A percentile compares a stretch with the other conserved stretches of the same genome.
phyloP scores from a whole-genome alignment of 2,797 vertebrate genomes.

The Podarcis siculus region DNA sequence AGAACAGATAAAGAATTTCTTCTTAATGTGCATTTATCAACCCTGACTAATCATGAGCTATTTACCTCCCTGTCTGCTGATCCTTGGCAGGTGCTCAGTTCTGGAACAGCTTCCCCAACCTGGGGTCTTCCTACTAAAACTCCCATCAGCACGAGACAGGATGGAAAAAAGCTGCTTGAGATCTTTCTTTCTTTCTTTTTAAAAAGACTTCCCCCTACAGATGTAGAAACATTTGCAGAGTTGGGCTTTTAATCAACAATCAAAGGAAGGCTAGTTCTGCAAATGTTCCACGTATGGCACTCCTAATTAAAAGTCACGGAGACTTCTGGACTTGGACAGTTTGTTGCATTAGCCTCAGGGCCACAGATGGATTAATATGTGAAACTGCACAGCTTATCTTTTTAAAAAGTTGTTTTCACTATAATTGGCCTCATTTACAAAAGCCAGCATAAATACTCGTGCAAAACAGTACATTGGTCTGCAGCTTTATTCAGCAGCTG shows the following conservation, averaged over 20 bases:
- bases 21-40: neutral
- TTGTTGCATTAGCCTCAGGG: too few species aligned
- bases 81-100: neutral
- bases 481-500: too few species aligned
- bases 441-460: too few species aligned
- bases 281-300: neutral
- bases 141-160: neutral
- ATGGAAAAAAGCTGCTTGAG: neutral
- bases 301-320: constrained; percentile 22
- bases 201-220: neutral
- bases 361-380: too few species aligned
- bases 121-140: neutral
- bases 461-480: too few species aligned
- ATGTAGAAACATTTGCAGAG: neutral
- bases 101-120: neutral
- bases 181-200: neutral
- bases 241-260: neutral
- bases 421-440: too few species aligned
- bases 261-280: neutral
- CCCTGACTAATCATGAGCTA: neutral
- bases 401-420: too few species aligned
- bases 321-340: neutral
- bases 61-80: neutral
- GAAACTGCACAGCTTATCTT: too few species aligned
- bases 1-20: neutral